Percentiles rank a stretch among this genome's conserved stretches.
These are phyloP conservation scores for Cataglyphis albicans DNA, from an alignment of 2,888 invertebrate genomes.

Conservation along the genomic window DNA sequence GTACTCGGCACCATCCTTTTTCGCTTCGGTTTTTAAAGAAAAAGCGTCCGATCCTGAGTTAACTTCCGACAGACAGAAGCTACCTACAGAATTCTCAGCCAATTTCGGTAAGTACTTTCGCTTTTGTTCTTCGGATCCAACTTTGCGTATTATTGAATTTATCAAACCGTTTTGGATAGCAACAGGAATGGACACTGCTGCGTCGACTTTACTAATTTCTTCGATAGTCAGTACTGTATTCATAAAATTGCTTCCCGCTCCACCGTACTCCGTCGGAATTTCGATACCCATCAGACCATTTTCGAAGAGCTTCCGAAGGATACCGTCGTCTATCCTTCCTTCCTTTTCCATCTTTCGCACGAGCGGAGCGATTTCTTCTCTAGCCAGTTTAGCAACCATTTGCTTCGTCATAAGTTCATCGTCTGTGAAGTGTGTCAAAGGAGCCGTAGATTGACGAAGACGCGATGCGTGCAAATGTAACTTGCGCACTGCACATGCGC, in stretches of 20 bases:
- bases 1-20: slow-evolving; percentile 94
- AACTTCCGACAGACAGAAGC: slow-evolving; percentile 97
- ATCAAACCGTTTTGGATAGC: slow-evolving; percentile 98
- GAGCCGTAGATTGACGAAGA: slow-evolving; percentile 85
- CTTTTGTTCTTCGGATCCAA: slow-evolving; percentile 94
- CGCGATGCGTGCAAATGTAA: slow-evolving; percentile 50
- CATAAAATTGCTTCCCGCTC: slow-evolving; percentile 95
- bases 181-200: slow-evolving; percentile 94
- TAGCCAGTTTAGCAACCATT: slow-evolving; percentile 94
- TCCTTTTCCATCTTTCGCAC: slow-evolving; percentile 97
- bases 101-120: slow-evolving; percentile 94
- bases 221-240: slow-evolving; percentile 96
- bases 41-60: slow-evolving; percentile 98
- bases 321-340: slow-evolving; percentile 91
- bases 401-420: slow-evolving; percentile 97
- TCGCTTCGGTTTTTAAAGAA: slow-evolving; percentile 95
- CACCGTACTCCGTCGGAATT: slow-evolving; percentile 94
- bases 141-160: slow-evolving; percentile 93
- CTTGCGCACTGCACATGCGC: slow-evolving; percentile 17
- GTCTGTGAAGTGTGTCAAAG: slow-evolving; percentile 93
- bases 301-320: slow-evolving; percentile 93
- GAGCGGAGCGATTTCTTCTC: slow-evolving; percentile 94
- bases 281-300: slow-evolving; percentile 98
- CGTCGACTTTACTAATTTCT: slow-evolving; percentile 96
- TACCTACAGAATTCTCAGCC: slow-evolving; percentile 94